Percentiles rank a stretch among this genome's conserved stretches.
These are phyloP conservation scores for Lasioglossum baleicum DNA, from an alignment of 1,140 invertebrate species.

Conservation along the genomic window DNA sequence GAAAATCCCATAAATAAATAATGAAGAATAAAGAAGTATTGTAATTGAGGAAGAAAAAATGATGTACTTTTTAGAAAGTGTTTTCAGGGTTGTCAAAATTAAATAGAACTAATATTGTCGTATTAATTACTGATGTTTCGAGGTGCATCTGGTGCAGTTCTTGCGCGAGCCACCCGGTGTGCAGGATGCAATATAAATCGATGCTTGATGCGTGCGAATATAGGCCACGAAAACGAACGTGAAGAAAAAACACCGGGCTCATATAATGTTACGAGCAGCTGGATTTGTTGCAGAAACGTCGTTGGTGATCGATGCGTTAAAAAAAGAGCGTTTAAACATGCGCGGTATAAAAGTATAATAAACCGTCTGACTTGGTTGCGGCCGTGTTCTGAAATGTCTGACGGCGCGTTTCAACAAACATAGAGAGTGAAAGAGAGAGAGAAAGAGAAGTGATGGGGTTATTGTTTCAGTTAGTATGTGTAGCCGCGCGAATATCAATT, in stretches of 20 bases:
- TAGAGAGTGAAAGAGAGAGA: background rate
- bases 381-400: background rate
- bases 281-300: background rate
- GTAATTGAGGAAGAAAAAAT: too few relatives aligned
- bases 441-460: background rate
- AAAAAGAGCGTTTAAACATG: background rate
- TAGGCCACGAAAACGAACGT: conserved; percentile 3
- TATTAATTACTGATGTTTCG: too few relatives aligned
- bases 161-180: background rate
- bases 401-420: too few relatives aligned
- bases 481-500: too few relatives aligned
- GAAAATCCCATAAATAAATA: too few relatives aligned
- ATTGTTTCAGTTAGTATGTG: background rate
- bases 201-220: conserved; percentile 3
- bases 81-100: too few relatives aligned
- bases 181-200: conserved; percentile 2
- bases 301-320: background rate
- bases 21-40: too few relatives aligned
- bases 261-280: conserved; percentile 3
- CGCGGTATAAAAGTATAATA: background rate
- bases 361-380: conserved; percentile 2
- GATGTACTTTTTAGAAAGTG: too few relatives aligned
- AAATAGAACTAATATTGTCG: too few relatives aligned
- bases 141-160: background rate
- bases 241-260: background rate